Evolutionary conservation across 2,888 invertebrate genomes (phyloP).

Genomic region (Terebella lapidaria): DNA sequence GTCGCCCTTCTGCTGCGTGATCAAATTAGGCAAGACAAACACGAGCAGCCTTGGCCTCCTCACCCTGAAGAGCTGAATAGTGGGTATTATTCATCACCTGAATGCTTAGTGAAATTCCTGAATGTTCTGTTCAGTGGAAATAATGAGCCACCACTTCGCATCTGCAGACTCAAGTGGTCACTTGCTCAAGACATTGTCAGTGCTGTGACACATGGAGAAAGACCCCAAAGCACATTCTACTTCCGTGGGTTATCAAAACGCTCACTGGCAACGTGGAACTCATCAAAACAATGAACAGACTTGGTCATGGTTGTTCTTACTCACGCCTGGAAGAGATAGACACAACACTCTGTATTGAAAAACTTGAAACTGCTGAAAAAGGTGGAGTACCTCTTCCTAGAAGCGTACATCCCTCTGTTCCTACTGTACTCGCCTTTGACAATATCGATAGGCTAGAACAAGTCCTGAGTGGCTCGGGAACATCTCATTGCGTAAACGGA

Average conservation of each 20-base stretch:
- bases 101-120: no score
- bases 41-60: no score
- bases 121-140: no score
- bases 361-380: background rate
- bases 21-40: no score
- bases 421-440: slow-evolving; percentile 5
- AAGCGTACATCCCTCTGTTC: background rate
- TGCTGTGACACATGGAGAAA: background rate
- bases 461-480: background rate
- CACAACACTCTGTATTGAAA: slow-evolving; percentile 1
- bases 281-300: no score
- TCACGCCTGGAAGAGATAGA: background rate
- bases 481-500: background rate
- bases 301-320: no score
- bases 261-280: slow-evolving; percentile 3
- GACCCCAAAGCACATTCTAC: slow-evolving; percentile 3
- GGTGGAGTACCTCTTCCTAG: background rate
- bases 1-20: no score
- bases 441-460: slow-evolving; percentile 1
- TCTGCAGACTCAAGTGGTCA: background rate
- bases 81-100: no score
- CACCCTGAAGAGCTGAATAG: no score
- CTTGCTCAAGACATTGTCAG: slow-evolving; percentile 2
- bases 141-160: background rate
- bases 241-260: background rate